A percentile compares a stretch with the other conserved stretches of the same genome.
Evolutionary conservation across 2,113 vertebrate genomes (phyloP).

Genomic region (Sakesphorus luctuosus): DNA sequence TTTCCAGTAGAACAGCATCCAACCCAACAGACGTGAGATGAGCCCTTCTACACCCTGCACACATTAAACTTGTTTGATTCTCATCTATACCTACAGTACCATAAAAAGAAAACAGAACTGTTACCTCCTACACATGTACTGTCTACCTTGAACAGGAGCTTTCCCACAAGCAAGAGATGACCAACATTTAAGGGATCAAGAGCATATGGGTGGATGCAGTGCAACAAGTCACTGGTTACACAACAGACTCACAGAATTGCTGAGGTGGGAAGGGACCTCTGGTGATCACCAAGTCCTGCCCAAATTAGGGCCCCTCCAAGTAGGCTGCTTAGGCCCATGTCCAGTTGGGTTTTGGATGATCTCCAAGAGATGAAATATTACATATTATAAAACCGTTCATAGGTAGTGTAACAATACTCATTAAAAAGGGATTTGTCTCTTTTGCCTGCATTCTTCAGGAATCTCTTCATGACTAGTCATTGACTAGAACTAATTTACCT

Average conservation of each 20-base stretch:
- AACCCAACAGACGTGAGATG: background rate
- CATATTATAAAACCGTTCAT: background rate
- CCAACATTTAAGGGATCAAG: background rate
- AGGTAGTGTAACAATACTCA: background rate
- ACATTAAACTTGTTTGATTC: background rate
- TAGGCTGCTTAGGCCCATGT: background rate
- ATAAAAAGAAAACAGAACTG: background rate
- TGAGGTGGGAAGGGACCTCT: background rate
- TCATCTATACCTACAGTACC: background rate
- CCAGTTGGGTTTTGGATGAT: background rate
- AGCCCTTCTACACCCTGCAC: background rate
- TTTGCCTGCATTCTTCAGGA: background rate
- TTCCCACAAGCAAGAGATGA: background rate
- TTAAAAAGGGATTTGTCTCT: background rate
- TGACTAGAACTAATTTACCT: conserved; percentile 29
- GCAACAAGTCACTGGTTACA: background rate
- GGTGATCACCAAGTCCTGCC: background rate
- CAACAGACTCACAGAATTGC: background rate
- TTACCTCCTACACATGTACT: background rate
- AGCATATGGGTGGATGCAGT: background rate
- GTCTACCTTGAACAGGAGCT: background rate
- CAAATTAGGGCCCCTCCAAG: background rate
- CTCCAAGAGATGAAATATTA: background rate
- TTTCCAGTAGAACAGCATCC: background rate
- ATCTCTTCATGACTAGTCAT: background rate